phyloP scores from a whole-genome alignment of 2,888 invertebrate genomes.

The Dryadula phaetusa region DNA sequence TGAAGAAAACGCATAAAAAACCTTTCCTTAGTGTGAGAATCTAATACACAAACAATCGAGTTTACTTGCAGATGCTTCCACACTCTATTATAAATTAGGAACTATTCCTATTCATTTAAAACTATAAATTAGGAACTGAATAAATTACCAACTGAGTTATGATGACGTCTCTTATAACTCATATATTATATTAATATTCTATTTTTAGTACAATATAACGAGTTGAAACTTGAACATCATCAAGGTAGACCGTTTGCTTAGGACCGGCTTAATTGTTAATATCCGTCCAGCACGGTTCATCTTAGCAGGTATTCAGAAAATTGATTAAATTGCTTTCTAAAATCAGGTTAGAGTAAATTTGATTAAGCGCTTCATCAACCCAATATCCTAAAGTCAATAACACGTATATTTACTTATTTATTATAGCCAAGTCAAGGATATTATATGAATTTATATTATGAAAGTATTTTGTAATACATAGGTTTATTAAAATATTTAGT shows the following conservation, averaged over 20 bases:
- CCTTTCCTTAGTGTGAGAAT: no score
- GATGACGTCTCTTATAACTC: not conserved
- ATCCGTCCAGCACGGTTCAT: conserved; percentile 30
- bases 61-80: no score
- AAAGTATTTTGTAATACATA: no score
- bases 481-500: no score
- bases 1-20: no score
- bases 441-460: not conserved
- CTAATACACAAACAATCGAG: no score
- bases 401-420: conserved; percentile 13
- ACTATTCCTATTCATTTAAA: no score
- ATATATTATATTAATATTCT: not conserved
- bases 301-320: conserved; percentile 36
- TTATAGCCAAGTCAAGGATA: not conserved
- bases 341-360: conserved; percentile 38
- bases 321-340: conserved; percentile 39
- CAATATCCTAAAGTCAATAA: conserved; percentile 34
- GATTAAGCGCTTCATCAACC: conserved; percentile 35
- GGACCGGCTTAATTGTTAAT: conserved; percentile 37
- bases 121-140: no score
- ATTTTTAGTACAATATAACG: not conserved
- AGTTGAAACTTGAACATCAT: conserved; percentile 27
- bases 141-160: no score
- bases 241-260: conserved; percentile 36
- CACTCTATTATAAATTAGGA: no score